These are phyloP conservation scores for Petroica traversi DNA, from an alignment of 2,113 vertebrate genomes.

Conservation along the genomic window DNA sequence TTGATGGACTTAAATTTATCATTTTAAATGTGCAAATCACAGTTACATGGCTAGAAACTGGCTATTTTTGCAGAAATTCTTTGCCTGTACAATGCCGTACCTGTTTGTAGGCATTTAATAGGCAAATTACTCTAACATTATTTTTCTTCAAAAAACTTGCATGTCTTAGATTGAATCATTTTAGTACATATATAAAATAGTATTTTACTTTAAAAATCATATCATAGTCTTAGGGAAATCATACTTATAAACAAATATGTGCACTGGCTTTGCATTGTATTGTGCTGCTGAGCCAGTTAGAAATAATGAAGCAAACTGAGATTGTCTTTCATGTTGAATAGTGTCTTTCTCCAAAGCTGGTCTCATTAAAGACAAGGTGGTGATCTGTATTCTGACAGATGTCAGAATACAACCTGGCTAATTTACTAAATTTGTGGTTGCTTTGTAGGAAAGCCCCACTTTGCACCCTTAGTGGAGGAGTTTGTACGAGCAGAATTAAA, in stretches of 20 bases:
- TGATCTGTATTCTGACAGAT: not conserved
- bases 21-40: constrained; percentile 63
- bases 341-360: not conserved
- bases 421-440: constrained; percentile 38
- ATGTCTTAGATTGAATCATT: constrained; percentile 61
- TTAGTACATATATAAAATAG: constrained; percentile 14
- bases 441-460: constrained; percentile 3
- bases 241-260: not conserved
- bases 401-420: not conserved
- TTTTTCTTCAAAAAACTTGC: constrained; percentile 63
- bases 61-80: constrained; percentile 57
- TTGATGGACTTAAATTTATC: constrained; percentile 71
- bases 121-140: constrained; percentile 58
- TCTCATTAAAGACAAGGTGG: not conserved
- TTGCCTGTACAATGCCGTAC: constrained; percentile 42
- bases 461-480: not conserved
- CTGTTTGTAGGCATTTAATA: constrained; percentile 43
- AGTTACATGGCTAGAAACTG: constrained; percentile 46
- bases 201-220: constrained; percentile 36
- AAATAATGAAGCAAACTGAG: constrained; percentile 28
- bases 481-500: not conserved
- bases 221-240: constrained; percentile 15
- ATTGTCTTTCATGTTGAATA: constrained; percentile 5
- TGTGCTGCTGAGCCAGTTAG: constrained; percentile 22
- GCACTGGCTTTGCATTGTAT: not conserved